phyloP scores from a whole-genome alignment of 2,113 vertebrate species.

The Phaetusa simplex region DNA sequence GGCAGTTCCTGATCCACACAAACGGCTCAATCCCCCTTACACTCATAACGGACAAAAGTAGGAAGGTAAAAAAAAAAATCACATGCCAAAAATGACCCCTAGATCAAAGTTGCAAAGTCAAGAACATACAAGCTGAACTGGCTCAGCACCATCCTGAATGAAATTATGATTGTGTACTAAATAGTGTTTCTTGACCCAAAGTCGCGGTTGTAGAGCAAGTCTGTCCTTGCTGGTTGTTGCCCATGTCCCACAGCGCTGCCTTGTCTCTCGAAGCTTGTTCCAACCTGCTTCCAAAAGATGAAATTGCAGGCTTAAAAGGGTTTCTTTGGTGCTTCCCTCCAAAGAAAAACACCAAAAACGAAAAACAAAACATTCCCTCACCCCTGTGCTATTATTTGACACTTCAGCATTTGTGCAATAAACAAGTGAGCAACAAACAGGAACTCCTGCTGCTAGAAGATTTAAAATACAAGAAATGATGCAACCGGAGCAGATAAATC shows the following conservation, averaged over 20 bases:
- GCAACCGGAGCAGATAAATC: constrained; percentile 8
- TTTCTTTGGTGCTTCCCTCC: not conserved
- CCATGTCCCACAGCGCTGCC: not conserved
- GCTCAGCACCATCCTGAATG: not conserved
- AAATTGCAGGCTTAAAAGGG: not conserved
- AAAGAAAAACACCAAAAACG: not conserved
- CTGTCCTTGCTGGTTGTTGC: too few relatives aligned
- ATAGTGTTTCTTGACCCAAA: not conserved
- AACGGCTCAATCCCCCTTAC: rapidly evolving
- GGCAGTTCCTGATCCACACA: not conserved
- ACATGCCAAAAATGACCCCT: not conserved
- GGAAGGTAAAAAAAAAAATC: not conserved
- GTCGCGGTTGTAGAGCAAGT: not conserved
- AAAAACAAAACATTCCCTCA: not conserved
- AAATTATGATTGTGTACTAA: not conserved
- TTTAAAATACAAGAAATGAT: constrained; percentile 15
- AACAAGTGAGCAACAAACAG: constrained; percentile 8
- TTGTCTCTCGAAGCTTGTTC: not conserved
- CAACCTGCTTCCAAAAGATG: not conserved
- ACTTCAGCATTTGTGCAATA: not conserved
- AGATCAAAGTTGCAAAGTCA: not conserved
- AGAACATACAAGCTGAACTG: not conserved
- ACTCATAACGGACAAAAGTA: not conserved
- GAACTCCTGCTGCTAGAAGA: not conserved
- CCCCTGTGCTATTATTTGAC: not conserved